A percentile compares a stretch with the other conserved stretches of the same genome.
phyloP scores from a whole-genome alignment of 2,113 vertebrate genomes.

The Pipra filicauda region DNA sequence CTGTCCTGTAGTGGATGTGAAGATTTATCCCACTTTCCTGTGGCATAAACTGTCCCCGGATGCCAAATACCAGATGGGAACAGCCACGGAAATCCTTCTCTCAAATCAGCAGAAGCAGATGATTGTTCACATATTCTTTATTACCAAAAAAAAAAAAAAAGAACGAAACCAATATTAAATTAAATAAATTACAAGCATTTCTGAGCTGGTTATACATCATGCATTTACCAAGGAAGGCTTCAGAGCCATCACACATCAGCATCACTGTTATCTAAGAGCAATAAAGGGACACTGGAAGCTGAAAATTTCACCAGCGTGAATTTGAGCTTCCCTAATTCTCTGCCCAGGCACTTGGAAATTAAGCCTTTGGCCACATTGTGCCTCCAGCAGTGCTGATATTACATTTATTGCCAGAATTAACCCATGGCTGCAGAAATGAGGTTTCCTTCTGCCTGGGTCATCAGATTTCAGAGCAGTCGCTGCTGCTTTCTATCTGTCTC shows the following conservation, averaged over 20 bases:
- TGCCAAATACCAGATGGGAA: accelerated
- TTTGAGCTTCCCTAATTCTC: neutral
- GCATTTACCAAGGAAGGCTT: neutral
- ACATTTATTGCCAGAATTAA: neutral
- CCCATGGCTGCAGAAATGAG: neutral
- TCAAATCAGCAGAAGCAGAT: neutral
- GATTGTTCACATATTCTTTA: conserved; percentile 64
- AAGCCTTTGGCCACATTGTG: neutral
- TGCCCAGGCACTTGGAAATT: neutral
- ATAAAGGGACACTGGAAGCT: neutral
- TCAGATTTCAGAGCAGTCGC: neutral
- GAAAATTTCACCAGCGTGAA: neutral
- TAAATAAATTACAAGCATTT: conserved; percentile 78
- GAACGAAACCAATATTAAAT: conserved; percentile 62
- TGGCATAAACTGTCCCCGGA: accelerated
- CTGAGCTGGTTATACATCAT: conserved; percentile 27
- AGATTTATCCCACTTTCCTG: neutral
- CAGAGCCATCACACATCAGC: neutral
- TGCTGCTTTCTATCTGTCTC: neutral
- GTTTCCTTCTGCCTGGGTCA: neutral
- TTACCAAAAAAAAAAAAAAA: conserved; percentile 71
- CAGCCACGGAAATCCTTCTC: neutral
- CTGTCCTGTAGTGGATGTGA: too few relatives aligned
- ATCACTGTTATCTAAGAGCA: neutral
- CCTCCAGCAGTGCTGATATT: neutral